Conservation (phyloP, 2,797 vertebrate genomes). For the Phalanger gymnotis region DNA sequence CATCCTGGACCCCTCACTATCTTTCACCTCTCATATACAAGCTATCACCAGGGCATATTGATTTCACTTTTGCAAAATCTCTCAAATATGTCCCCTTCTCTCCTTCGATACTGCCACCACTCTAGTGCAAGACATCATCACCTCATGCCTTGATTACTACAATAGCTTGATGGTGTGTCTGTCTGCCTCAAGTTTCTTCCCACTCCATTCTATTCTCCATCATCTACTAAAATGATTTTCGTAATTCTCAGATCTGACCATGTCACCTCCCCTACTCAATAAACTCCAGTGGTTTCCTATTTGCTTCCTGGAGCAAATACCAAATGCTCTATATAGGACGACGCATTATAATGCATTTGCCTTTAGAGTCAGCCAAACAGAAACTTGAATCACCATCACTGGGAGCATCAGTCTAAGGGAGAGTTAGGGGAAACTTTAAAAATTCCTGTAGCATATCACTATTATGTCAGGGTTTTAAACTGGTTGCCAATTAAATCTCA, state of each 20-base stretch:
- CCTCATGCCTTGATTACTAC: not conserved
- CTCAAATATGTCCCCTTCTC: not conserved
- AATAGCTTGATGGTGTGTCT: not conserved
- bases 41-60: not conserved
- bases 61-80: not conserved
- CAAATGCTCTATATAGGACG: not conserved
- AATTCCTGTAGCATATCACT: not conserved
- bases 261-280: not conserved
- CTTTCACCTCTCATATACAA: not conserved
- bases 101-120: not conserved
- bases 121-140: not conserved
- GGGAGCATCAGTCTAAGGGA: not conserved
- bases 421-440: not conserved
- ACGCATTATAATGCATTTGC: not conserved
- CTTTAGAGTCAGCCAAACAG: conserved; percentile 13
- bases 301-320: not conserved
- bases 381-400: conserved; percentile 6
- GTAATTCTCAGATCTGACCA: not conserved
- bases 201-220: not conserved
- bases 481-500: not conserved
- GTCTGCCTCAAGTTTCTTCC: not conserved
- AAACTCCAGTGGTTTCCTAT: not conserved
- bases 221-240: not conserved
- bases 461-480: not conserved
- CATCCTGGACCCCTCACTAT: not conserved